Conservation (phyloP, 2,888 invertebrate genomes). For the Leptogaster cylindrica region DNA sequence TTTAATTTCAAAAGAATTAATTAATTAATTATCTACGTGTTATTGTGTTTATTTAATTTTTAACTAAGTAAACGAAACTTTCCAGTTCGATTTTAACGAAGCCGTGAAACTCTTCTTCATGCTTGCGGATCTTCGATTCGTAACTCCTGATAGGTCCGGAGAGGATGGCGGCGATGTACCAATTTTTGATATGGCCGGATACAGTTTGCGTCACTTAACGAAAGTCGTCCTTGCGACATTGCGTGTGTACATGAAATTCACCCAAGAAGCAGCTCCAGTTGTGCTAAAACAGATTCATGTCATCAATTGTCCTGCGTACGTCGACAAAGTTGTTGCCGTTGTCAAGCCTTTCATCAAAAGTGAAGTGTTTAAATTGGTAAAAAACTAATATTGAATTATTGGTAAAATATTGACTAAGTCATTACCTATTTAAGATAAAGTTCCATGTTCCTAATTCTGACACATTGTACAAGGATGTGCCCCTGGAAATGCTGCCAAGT, state of each 20-base stretch:
- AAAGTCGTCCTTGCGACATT: constrained; percentile 69
- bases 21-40: background rate
- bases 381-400: constrained; percentile 46
- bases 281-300: constrained; percentile 71
- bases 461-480: constrained; percentile 69
- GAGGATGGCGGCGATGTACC: constrained; percentile 73
- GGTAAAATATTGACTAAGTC: background rate
- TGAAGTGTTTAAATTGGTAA: constrained; percentile 71
- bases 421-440: constrained; percentile 65
- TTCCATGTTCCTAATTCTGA: constrained; percentile 73
- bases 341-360: constrained; percentile 72
- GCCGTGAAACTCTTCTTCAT: constrained; percentile 75
- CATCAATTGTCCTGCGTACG: constrained; percentile 69
- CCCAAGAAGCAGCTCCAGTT: constrained; percentile 76
- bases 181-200: constrained; percentile 73
- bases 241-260: constrained; percentile 74
- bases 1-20: no score
- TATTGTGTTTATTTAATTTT: background rate
- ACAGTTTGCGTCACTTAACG: constrained; percentile 69
- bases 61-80: constrained; percentile 4
- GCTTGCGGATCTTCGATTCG: constrained; percentile 72
- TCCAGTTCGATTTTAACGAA: constrained; percentile 69
- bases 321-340: constrained; percentile 69
- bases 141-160: constrained; percentile 66
- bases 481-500: constrained; percentile 69